Percentiles rank a stretch among this genome's conserved stretches.
Conservation (phyloP, 2,888 invertebrate genomes). For the Arctia plantaginis region DNA sequence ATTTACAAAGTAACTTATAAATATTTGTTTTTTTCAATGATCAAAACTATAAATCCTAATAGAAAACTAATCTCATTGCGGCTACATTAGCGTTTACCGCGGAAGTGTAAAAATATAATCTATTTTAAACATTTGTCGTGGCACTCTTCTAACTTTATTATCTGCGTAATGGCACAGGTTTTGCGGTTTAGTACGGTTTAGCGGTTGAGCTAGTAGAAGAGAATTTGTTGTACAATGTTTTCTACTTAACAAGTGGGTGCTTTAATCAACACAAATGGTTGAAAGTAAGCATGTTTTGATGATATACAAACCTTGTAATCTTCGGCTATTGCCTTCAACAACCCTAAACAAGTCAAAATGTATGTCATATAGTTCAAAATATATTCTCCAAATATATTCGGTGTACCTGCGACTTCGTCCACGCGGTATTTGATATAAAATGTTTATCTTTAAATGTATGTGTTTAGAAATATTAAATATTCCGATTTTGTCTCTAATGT, state of each 20-base stretch:
- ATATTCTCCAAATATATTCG: too few species aligned
- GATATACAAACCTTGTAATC: neutral
- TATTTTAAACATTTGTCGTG: constrained; percentile 84
- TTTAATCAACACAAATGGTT: neutral
- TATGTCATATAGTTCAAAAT: neutral
- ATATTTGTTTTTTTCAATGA: constrained; percentile 29
- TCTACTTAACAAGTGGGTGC: constrained; percentile 35
- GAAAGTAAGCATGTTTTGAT: neutral
- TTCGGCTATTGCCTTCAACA: neutral
- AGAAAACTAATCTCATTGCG: constrained; percentile 73
- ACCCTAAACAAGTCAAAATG: neutral
- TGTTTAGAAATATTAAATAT: too few species aligned
- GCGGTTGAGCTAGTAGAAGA: constrained; percentile 58
- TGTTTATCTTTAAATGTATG: too few species aligned
- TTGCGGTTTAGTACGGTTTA: constrained; percentile 63
- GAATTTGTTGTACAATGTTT: constrained; percentile 32
- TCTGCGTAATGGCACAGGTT: constrained; percentile 61
- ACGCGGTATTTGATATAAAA: too few species aligned
- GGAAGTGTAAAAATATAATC: constrained; percentile 85
- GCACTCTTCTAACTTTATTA: constrained; percentile 56
- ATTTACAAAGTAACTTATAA: neutral
- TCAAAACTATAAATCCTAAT: constrained; percentile 42
- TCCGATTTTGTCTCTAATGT: too few species aligned
- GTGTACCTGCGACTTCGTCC: too few species aligned
- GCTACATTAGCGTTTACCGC: constrained; percentile 69